Conservation (phyloP, 1,140 invertebrate genomes). For the Aricia agestis region DNA sequence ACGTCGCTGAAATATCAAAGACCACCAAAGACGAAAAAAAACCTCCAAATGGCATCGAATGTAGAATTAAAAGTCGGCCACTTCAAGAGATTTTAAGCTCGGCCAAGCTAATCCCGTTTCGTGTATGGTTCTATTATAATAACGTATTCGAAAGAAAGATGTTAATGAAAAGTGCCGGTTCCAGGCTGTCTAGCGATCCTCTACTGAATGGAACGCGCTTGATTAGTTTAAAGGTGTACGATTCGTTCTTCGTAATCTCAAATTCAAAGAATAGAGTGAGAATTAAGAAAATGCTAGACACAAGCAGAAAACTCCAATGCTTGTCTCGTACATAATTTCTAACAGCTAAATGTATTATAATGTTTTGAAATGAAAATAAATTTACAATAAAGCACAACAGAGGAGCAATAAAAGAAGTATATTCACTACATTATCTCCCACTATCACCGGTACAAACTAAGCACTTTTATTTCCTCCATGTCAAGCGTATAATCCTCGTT, state of each 20-base stretch:
- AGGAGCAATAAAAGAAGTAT: not conserved
- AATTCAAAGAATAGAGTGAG: no score
- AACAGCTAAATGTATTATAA: no score
- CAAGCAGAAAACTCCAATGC: no score
- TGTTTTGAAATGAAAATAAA: no score
- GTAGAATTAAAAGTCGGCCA: not conserved
- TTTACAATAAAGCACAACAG: not conserved
- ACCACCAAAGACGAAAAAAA: not conserved
- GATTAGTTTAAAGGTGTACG: conserved; percentile 7
- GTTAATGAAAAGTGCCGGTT: not conserved
- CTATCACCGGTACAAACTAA: not conserved
- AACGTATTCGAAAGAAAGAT: not conserved
- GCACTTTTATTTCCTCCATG: conserved; percentile 20
- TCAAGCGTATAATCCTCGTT: conserved; percentile 44
- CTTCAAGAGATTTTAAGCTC: conserved; percentile 6
- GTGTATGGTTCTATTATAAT: not conserved
- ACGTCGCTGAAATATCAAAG: not conserved
- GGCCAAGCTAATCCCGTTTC: not conserved
- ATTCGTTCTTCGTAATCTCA: not conserved
- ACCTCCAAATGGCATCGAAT: not conserved
- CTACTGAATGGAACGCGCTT: conserved; percentile 6
- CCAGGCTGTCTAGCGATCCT: conserved; percentile 5
- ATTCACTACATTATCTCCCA: not conserved
- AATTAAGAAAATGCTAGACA: no score
- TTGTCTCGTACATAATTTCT: no score